A percentile compares a stretch with the other conserved stretches of the same genome.
These are phyloP conservation scores for Chiridota heheva DNA, from an alignment of 35 echinoderm and acorn worm species.

Conservation along the genomic window DNA sequence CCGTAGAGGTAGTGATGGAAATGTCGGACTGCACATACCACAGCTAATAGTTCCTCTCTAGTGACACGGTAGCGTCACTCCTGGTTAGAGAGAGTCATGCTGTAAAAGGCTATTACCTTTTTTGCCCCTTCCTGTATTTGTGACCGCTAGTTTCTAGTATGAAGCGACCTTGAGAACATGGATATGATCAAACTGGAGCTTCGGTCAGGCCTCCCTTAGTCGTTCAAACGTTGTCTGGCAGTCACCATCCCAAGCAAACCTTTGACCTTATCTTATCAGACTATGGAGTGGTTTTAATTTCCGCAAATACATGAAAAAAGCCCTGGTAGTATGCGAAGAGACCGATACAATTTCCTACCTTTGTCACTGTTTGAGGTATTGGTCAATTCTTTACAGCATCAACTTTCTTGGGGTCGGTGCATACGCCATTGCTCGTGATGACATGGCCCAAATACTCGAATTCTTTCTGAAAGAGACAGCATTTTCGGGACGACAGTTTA, in stretches of 20 bases:
- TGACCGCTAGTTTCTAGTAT: conserved; percentile 43
- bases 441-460: conserved; percentile 48
- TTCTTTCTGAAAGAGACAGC: conserved; percentile 33
- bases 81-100: conserved; percentile 8
- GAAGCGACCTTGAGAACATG: conserved; percentile 23
- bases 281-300: conserved; percentile 36
- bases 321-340: conserved; percentile 35
- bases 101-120: conserved; percentile 34
- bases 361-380: background rate
- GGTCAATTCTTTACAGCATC: conserved; percentile 43
- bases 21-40: conserved; percentile 12
- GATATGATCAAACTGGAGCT: conserved; percentile 35
- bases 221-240: conserved; percentile 17
- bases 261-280: conserved; percentile 33
- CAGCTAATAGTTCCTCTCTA: conserved; percentile 27
- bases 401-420: conserved; percentile 51
- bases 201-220: conserved; percentile 30
- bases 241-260: conserved; percentile 37
- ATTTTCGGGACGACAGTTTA: conserved; percentile 53
- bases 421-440: conserved; percentile 21
- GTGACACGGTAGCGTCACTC: conserved; percentile 42
- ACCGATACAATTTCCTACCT: conserved; percentile 46
- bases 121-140: conserved; percentile 37
- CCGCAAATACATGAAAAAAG: conserved; percentile 37
- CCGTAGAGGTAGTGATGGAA: conserved; percentile 44